Percentiles rank a stretch among this genome's conserved stretches.
phyloP scores from a whole-genome alignment of 2,888 invertebrate species.

The Drosophila infuscata region DNA sequence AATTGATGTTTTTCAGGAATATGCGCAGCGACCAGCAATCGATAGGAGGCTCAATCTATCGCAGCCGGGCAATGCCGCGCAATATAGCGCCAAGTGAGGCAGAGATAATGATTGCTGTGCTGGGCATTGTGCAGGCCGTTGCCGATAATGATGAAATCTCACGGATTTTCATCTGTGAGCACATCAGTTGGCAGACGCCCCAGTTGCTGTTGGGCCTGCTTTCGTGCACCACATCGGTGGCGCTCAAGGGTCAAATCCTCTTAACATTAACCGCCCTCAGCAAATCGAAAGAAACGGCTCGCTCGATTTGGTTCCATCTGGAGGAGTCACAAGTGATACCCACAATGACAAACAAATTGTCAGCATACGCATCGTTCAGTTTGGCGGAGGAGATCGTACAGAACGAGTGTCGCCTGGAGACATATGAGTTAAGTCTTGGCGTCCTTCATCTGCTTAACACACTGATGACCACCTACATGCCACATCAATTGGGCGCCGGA shows the following conservation, averaged over 20 bases:
- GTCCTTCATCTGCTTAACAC: slow-evolving; percentile 91
- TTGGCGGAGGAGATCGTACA: slow-evolving; percentile 95
- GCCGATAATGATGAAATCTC: slow-evolving; percentile 93
- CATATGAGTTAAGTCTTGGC: slow-evolving; percentile 94
- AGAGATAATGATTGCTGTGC: slow-evolving; percentile 93
- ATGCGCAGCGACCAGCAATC: slow-evolving; percentile 88
- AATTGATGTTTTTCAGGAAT: slow-evolving; percentile 86
- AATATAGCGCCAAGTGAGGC: slow-evolving; percentile 93
- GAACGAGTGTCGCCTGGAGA: slow-evolving; percentile 95
- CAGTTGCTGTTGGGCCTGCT: slow-evolving; percentile 89
- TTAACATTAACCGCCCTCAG: slow-evolving; percentile 92
- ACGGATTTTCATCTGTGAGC: slow-evolving; percentile 93
- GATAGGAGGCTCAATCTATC: slow-evolving; percentile 88
- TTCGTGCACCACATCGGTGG: slow-evolving; percentile 93
- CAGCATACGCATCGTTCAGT: slow-evolving; percentile 86
- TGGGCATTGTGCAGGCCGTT: slow-evolving; percentile 91
- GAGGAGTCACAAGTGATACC: slow-evolving; percentile 93
- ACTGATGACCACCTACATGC: slow-evolving; percentile 90
- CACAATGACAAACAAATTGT: slow-evolving; percentile 88
- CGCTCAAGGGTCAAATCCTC: slow-evolving; percentile 94
- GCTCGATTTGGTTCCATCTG: slow-evolving; percentile 93
- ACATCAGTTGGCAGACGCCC: slow-evolving; percentile 94
- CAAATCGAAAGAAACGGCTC: slow-evolving; percentile 91
- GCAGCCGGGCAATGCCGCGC: slow-evolving; percentile 86
- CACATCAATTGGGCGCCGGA: slow-evolving; percentile 92